Conservation (phyloP, 1,140 invertebrate species). For the Anagrus nilaparvatae region DNA sequence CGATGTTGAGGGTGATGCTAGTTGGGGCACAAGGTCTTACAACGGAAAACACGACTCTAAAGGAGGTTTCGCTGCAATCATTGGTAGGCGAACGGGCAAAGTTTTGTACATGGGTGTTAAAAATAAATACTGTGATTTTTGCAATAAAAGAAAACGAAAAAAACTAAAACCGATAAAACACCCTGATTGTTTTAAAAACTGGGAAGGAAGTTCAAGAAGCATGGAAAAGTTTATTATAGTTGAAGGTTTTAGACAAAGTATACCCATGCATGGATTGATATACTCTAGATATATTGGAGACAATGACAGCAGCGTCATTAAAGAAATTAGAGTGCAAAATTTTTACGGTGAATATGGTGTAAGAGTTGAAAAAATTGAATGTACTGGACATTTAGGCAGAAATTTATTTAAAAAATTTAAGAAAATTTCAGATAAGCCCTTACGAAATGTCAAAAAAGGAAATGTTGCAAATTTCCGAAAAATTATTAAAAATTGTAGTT, state of each 20-base stretch:
- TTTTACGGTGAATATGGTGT: neutral
- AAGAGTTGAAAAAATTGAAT: neutral
- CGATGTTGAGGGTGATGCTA: no score
- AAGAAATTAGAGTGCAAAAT: constrained; percentile 15
- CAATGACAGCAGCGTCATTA: constrained; percentile 34
- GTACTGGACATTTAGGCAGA: neutral
- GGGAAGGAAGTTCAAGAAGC: constrained; percentile 22
- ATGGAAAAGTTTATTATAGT: constrained; percentile 39
- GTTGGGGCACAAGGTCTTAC: no score
- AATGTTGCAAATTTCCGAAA: no score
- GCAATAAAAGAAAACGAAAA: constrained; percentile 8
- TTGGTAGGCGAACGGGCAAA: constrained; percentile 18
- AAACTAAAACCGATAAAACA: constrained; percentile 11
- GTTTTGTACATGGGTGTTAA: constrained; percentile 19
- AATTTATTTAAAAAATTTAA: no score
- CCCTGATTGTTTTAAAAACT: constrained; percentile 26
- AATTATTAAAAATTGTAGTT: no score
- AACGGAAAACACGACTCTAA: no score
- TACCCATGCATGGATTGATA: constrained; percentile 29
- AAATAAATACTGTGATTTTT: constrained; percentile 26
- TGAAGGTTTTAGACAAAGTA: constrained; percentile 29
- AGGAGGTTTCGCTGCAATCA: constrained; percentile 20
- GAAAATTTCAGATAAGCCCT: no score
- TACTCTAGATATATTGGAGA: constrained; percentile 35
- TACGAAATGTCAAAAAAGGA: no score